phyloP scores from a whole-genome alignment of 1,140 invertebrate species.

The Pogonus chalceus region DNA sequence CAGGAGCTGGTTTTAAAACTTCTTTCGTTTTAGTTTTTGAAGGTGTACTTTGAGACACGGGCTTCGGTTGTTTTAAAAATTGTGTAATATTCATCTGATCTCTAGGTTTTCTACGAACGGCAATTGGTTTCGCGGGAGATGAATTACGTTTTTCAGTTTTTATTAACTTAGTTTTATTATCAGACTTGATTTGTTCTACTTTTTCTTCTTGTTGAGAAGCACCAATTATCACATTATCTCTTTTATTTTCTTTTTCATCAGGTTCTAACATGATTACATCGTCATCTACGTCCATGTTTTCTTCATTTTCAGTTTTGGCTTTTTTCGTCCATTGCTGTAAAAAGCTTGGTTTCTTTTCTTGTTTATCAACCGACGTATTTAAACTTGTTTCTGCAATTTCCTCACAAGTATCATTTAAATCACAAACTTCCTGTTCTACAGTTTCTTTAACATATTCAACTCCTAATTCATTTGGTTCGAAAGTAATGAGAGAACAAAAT shows the following conservation, averaged over 20 bases:
- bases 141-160: conserved; percentile 1
- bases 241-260: conserved; percentile 8
- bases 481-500: conserved; percentile 85
- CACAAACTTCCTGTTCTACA: conserved; percentile 17
- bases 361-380: conserved; percentile 31
- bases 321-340: conserved; percentile 25
- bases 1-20: conserved; percentile 26
- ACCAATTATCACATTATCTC: conserved; percentile 11
- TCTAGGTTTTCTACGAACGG: conserved; percentile 7
- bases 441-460: conserved; percentile 43
- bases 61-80: conserved; percentile 34
- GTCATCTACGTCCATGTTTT: neutral
- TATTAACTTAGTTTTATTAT: neutral
- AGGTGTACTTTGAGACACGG: conserved; percentile 13
- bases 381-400: conserved; percentile 30
- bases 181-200: conserved; percentile 8
- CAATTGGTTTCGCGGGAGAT: neutral
- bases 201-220: conserved; percentile 10
- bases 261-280: neutral
- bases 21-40: conserved; percentile 12
- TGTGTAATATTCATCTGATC: conserved; percentile 32
- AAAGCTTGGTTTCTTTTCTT: conserved; percentile 24
- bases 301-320: conserved; percentile 23
- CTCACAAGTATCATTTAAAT: conserved; percentile 21
- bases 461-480: conserved; percentile 75